Conservation (phyloP, 2,888 invertebrate species). For the Chymomyza procnemis region DNA sequence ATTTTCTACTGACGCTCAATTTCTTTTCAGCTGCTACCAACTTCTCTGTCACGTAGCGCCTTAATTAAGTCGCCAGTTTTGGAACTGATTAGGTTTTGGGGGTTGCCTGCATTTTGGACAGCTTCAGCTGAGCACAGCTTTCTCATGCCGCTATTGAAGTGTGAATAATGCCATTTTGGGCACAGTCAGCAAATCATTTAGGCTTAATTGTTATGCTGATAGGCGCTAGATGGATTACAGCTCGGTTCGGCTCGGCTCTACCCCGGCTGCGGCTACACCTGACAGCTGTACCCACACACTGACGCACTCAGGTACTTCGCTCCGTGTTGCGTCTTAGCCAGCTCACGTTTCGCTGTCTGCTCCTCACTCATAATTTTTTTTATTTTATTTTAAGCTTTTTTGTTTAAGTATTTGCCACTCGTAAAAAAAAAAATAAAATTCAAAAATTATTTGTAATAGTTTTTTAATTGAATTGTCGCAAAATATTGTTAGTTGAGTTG, state of each 20-base stretch:
- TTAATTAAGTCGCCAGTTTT: slow-evolving; percentile 30
- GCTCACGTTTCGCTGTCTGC: slow-evolving; percentile 65
- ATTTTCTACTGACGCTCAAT: slow-evolving; percentile 19
- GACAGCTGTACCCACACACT: slow-evolving; percentile 64
- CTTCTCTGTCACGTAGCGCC: slow-evolving; percentile 58
- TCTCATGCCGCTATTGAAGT: slow-evolving; percentile 67
- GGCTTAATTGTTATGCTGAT: slow-evolving; percentile 72
- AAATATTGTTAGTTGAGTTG: slow-evolving; percentile 27
- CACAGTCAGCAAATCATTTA: slow-evolving; percentile 50
- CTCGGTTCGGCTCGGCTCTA: slow-evolving; percentile 7
- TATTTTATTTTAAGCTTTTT: slow-evolving; percentile 29
- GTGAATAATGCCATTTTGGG: slow-evolving; percentile 63
- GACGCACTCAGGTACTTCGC: slow-evolving; percentile 8
- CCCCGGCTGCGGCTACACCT: slow-evolving; percentile 45
- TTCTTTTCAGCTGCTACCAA: slow-evolving; percentile 7
- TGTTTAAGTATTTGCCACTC: slow-evolving; percentile 43
- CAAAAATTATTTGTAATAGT: slow-evolving; percentile 42
- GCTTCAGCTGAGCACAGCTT: slow-evolving; percentile 20
- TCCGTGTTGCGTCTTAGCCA: slow-evolving; percentile 36
- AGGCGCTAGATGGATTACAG: slow-evolving; percentile 71
- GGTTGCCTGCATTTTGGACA: slow-evolving; percentile 8
- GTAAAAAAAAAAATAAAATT: not conserved
- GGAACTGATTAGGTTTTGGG: slow-evolving; percentile 57
- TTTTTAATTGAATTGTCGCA: slow-evolving; percentile 71
- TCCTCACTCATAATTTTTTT: slow-evolving; percentile 27